Percentiles rank a stretch among this genome's conserved stretches.
phyloP scores from a whole-genome alignment of 64 coral and sea anemone genomes.

The Orbicella faveolata region DNA sequence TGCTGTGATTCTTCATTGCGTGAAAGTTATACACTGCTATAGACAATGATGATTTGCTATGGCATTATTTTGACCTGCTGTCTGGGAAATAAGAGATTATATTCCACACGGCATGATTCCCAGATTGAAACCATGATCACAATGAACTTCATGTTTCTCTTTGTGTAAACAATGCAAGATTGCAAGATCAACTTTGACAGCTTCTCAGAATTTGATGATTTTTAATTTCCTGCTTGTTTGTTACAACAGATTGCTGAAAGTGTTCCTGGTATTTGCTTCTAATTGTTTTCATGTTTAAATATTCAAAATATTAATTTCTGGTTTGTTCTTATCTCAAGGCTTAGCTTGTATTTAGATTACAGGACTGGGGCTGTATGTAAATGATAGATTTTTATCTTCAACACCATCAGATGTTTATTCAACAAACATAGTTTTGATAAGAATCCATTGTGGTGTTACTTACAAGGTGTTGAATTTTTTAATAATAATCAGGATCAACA shows the following conservation, averaged over 20 bases:
- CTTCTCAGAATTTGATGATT: not conserved
- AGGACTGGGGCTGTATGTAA: not conserved
- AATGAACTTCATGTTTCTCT: not conserved
- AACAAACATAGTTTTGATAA: not conserved
- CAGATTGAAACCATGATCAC: not conserved
- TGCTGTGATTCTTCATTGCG: not conserved
- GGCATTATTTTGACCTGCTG: not conserved
- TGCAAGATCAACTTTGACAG: not conserved
- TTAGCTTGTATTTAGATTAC: not conserved
- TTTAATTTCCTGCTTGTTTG: constrained; percentile 32
- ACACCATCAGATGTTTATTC: not conserved
- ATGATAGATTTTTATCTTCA: not conserved
- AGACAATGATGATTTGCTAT: not conserved
- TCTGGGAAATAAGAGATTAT: not conserved
- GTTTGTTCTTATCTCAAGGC: not conserved
- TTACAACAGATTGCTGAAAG: not conserved
- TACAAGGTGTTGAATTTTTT: not conserved
- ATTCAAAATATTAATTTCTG: not conserved
- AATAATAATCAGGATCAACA: not conserved
- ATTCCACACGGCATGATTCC: not conserved
- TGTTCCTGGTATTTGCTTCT: not conserved
- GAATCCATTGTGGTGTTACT: too few relatives aligned
- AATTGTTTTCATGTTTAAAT: not conserved
- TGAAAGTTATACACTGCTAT: not conserved
- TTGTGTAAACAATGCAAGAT: not conserved